Base-by-base conservation (phyloP, 2,113 vertebrate genomes). In the Nibea coibor region DNA sequence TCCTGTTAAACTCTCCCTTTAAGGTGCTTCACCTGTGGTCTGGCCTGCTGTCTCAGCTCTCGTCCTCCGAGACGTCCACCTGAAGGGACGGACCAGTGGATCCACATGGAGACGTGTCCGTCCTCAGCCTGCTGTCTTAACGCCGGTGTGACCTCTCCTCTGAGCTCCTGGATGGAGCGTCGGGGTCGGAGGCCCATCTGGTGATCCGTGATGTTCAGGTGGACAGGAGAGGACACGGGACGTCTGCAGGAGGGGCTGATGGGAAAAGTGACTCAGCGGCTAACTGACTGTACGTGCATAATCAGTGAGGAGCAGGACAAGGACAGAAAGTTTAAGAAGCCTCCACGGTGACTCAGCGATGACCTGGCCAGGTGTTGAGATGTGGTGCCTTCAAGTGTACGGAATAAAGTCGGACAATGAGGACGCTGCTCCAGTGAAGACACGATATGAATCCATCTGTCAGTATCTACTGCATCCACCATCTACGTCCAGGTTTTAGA, bases 181-280 rank as follows among this genome's bases (percentile, higher is more conserved):
- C 1, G 50, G 50, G 80, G 74, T 85, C 73, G 15, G 26, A 54
- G 63, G 47, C 51, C 79, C 76, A 87, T 81, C 76, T 85, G 86
- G 79, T 26, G 24, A 26, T 26, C 66, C 0, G 51, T 51, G 45
- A 77, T 7, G 22, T 47, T 35, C 31, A 56, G 61, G 76, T 70
- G 71, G 83, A 86, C 84, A 74, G 71, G 62, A 64, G 82, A 82
- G 85, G 85, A 83, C 76, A 43, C 10, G 50, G 78, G 63, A 69
- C 64, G 53, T 66, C 78, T 61, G 80, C 43, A 20, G 51, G 53
- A 53, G 20, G 57, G 22, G 70, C 72, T 19, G 64, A 31, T 54
- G 72, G 75, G 64, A 19, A 19, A 28, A 75, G 69, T 80, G 85
- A 89, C 61, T 81, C 77, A 58, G 76, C 85, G 77, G 65, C n/a